Percentiles rank a stretch among this genome's conserved stretches.
These are phyloP conservation scores for Orcinus orca DNA, from an alignment of 2,113 vertebrate species.

Conservation along the genomic window DNA sequence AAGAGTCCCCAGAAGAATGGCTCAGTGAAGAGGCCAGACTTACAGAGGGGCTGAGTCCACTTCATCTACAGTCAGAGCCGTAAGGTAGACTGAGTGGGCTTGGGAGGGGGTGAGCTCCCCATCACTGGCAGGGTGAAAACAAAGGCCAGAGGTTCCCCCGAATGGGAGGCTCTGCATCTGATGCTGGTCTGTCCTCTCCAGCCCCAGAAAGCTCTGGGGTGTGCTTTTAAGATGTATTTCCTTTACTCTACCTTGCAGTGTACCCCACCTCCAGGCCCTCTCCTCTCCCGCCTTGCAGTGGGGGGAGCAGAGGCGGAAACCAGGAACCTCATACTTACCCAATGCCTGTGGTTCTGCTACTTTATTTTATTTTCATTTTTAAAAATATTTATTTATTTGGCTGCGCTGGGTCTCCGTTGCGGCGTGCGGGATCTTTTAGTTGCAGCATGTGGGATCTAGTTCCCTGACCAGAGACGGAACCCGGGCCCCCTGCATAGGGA, in stretches of 20 bases:
- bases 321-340: background rate
- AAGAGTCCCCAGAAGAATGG: background rate
- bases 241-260: background rate
- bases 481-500: too few species aligned
- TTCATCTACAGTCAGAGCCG: background rate
- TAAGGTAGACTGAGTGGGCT: background rate
- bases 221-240: background rate
- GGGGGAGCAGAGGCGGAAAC: background rate
- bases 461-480: too few species aligned
- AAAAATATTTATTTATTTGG: too few species aligned
- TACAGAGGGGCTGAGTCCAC: background rate
- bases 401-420: too few species aligned
- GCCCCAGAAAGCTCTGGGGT: background rate
- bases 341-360: conserved; percentile 1
- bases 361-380: too few species aligned
- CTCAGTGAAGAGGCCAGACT: background rate
- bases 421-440: too few species aligned
- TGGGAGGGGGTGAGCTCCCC: background rate
- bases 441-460: too few species aligned
- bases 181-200: background rate
- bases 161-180: too few species aligned
- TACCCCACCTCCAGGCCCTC: background rate
- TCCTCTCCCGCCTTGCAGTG: background rate
- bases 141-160: background rate
- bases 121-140: background rate